Evolutionary conservation across 2,888 invertebrate genomes (phyloP).

Genomic region (Drosophila bunnanda): DNA sequence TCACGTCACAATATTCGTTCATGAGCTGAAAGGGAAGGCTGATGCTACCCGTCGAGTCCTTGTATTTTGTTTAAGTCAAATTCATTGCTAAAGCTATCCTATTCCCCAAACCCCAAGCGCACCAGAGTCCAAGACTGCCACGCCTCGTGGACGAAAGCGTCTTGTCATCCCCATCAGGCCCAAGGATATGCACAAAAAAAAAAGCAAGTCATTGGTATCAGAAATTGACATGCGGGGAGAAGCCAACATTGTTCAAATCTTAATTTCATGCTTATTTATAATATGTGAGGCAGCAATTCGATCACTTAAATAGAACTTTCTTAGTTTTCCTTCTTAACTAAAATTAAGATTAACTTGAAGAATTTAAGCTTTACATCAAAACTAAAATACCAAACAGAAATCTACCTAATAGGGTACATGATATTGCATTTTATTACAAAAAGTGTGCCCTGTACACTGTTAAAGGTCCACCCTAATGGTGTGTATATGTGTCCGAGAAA

Average conservation of each 20-base stretch:
- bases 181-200: background rate
- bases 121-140: background rate
- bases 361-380: background rate
- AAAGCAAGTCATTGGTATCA: constrained; percentile 1
- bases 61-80: background rate
- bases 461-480: constrained; percentile 15
- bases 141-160: background rate
- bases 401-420: background rate
- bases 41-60: no score
- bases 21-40: background rate
- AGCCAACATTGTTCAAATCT: background rate
- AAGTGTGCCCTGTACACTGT: background rate
- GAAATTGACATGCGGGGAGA: background rate
- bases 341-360: background rate
- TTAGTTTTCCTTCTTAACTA: no score
- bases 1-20: background rate
- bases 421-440: background rate
- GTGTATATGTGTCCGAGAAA: constrained; percentile 28
- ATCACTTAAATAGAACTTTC: background rate
- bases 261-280: background rate
- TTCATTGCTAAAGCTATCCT: background rate
- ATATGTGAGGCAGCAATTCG: background rate
- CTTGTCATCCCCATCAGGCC: background rate
- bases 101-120: background rate
- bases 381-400: background rate